Conservation (phyloP, 1,140 invertebrate species). For the Lethrus apterus region DNA sequence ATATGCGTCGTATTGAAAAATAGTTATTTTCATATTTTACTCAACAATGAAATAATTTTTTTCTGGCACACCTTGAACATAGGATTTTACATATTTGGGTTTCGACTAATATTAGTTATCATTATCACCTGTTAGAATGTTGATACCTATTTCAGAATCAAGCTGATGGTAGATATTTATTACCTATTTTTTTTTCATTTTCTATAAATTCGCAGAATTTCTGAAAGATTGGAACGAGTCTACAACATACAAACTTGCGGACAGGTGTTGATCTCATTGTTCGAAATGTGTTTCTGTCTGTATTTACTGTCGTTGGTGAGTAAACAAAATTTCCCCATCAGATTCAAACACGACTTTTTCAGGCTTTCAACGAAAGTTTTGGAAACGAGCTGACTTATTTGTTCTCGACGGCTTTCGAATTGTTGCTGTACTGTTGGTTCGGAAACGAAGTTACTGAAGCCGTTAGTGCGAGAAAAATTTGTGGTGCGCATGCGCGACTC, state of each 20-base stretch:
- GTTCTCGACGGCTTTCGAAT: not conserved
- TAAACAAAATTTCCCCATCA: not conserved
- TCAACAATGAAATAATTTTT: too few species aligned
- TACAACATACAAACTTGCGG: not conserved
- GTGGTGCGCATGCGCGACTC: not conserved
- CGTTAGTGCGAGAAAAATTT: too few species aligned
- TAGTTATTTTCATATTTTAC: too few species aligned
- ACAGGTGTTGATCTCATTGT: not conserved
- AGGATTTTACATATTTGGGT: too few species aligned
- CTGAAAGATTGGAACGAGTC: not conserved
- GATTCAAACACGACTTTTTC: not conserved
- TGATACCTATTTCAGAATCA: too few species aligned
- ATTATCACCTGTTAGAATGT: too few species aligned
- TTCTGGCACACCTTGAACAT: too few species aligned
- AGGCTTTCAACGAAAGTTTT: not conserved
- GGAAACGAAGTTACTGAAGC: not conserved
- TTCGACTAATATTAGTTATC: too few species aligned
- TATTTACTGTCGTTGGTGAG: not conserved
- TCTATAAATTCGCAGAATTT: slow-evolving; percentile 1
- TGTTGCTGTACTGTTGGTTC: not conserved
- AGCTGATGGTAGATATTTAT: too few species aligned
- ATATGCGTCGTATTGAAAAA: too few species aligned
- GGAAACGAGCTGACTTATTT: not conserved
- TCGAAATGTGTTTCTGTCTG: slow-evolving; percentile 1
- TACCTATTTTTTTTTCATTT: too few species aligned